phyloP scores from a whole-genome alignment of 1,140 invertebrate species.

The Eupristina koningsbergeri region DNA sequence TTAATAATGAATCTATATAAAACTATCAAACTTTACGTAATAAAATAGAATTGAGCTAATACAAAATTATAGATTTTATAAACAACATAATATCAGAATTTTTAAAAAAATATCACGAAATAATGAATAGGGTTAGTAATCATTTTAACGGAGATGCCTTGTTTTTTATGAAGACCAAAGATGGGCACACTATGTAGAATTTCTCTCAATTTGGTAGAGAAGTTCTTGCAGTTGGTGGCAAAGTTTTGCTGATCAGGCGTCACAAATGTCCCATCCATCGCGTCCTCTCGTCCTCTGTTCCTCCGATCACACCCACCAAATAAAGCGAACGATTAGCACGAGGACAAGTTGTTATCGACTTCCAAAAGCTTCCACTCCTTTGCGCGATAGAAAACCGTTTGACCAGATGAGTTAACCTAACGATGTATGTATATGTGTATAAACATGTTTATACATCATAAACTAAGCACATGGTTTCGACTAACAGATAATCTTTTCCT shows the following conservation, averaged over 20 bases:
- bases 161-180: neutral
- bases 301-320: neutral
- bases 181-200: neutral
- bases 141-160: neutral
- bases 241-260: slow-evolving; percentile 44
- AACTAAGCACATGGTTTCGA: too few species aligned
- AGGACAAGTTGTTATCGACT: slow-evolving; percentile 49
- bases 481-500: too few species aligned
- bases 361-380: slow-evolving; percentile 19
- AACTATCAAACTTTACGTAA: too few species aligned
- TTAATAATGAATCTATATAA: too few species aligned
- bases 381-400: neutral
- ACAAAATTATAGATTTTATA: neutral
- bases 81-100: neutral
- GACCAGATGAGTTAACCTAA: neutral
- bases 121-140: neutral
- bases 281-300: too few species aligned
- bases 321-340: slow-evolving; percentile 33
- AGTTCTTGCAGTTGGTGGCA: slow-evolving; percentile 4
- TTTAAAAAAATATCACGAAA: neutral
- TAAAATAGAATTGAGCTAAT: neutral
- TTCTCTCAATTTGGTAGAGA: slow-evolving; percentile 21
- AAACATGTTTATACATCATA: neutral
- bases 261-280: neutral
- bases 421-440: too few species aligned